Evolutionary conservation across 2,113 vertebrate species (phyloP), one percentile per base, ranked within the genome.

Genomic region (Physeter macrocephalus): DNA sequence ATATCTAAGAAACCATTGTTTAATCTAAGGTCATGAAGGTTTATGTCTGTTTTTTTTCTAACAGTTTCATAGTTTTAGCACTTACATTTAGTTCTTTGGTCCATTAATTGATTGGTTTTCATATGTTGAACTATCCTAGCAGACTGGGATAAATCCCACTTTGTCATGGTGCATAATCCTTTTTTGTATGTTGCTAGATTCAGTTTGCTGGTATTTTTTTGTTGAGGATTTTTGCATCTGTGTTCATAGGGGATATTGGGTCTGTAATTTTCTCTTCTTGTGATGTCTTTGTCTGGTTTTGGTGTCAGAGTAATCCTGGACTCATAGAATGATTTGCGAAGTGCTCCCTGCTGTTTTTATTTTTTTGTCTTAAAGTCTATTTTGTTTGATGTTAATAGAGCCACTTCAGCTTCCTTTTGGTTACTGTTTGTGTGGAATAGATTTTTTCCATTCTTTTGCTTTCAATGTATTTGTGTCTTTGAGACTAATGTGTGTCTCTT

Each of bases 361-460:
- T 57, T 20, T 49, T 71, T 92, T 84, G 43, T 52, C 54, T 61
- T 88, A 64, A 71, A 57, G 61, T 71, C 36, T 83, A 71, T 62
- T 83, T 71, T 88, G 52, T 92, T 20, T 52, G 34, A 64, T 80
- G 78, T 25, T 31, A 72, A 25, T 84, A 85, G 4, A 39, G 5
- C 39, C 54, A 66, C 17, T 78, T 41, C 66, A 36, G 36, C 12
- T 57, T 36, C 64, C 54, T 92, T 95, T 75, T 59, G 43, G 7
- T 92, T 69, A 67, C 12, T 88, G 39, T 83, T 88, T 77, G 21
- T 77, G 7, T 64, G 31, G 57, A 72, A 88, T 36, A 84, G 71
- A 57, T 64, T 78, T 96, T 96, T 88, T 66, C 39, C 34, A 66
- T 92, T 31, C 17, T 94, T 84, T 97, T 74, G 39, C 80, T 88